Conservation (phyloP, 2,797 vertebrate genomes). For the Toxotes lorentzi region DNA sequence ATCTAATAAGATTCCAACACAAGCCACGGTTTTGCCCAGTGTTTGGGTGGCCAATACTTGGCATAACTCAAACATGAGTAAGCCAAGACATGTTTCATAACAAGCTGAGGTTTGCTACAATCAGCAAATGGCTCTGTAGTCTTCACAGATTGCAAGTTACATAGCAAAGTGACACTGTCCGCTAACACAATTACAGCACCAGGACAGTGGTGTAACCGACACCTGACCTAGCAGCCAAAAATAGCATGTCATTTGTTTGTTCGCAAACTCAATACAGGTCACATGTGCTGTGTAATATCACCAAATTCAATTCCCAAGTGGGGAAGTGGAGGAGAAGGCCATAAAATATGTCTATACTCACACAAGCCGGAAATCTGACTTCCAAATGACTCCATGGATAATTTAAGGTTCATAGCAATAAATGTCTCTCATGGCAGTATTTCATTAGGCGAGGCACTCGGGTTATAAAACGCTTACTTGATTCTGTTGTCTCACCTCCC, state of each 20-base stretch:
- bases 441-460: constrained; percentile 65
- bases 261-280: constrained; percentile 62
- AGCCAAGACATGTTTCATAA: constrained; percentile 40
- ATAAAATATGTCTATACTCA: constrained; percentile 62
- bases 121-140: constrained; percentile 7
- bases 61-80: constrained; percentile 33
- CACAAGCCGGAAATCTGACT: constrained; percentile 68
- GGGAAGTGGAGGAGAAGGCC: constrained; percentile 48
- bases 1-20: constrained; percentile 15
- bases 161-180: constrained; percentile 28
- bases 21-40: constrained; percentile 14
- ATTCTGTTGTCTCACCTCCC: constrained; percentile 76
- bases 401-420: constrained; percentile 75
- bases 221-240: constrained; percentile 54
- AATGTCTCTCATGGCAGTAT: constrained; percentile 72
- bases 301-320: constrained; percentile 58
- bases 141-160: constrained; percentile 8
- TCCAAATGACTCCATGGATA: constrained; percentile 68
- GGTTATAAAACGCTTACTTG: constrained; percentile 73
- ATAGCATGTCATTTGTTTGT: constrained; percentile 67
- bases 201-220: constrained; percentile 40
- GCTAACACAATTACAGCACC: constrained; percentile 40
- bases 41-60: constrained; percentile 48
- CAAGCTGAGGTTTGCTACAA: constrained; percentile 26
- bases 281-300: constrained; percentile 52